These are phyloP conservation scores for Tiliqua scincoides DNA, from an alignment of 2,113 vertebrate genomes.

Conservation along the genomic window DNA sequence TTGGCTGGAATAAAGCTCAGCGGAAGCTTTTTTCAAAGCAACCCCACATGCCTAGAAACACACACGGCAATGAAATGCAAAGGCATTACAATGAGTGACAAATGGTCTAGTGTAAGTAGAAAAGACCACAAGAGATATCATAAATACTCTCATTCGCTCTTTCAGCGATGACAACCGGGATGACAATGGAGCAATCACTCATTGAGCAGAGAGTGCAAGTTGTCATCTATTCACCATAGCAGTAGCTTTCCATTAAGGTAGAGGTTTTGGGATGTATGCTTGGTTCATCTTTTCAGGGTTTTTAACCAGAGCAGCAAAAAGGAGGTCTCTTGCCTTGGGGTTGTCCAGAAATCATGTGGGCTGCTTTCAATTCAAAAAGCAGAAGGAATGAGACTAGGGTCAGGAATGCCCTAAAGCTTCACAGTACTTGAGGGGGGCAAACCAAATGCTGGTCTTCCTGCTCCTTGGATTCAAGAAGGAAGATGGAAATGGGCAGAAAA, in stretches of 20 bases:
- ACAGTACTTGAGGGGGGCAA: too few species aligned
- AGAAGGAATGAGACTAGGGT: background rate
- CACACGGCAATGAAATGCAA: background rate
- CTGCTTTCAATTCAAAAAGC: background rate
- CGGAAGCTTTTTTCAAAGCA: background rate
- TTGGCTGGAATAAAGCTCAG: background rate
- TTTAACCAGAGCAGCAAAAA: background rate
- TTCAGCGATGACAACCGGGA: rapidly evolving
- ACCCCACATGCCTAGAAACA: background rate
- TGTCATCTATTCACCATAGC: background rate
- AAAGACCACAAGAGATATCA: slow-evolving; percentile 1
- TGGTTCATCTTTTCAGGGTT: background rate
- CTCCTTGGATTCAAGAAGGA: too few species aligned
- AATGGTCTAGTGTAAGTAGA: background rate
- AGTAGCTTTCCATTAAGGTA: background rate
- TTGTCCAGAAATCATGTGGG: background rate
- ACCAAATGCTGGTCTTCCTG: too few species aligned
- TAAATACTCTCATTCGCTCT: background rate
- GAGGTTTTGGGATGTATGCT: background rate
- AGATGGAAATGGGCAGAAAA: too few species aligned
- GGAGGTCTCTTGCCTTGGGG: background rate
- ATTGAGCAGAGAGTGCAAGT: rapidly evolving
- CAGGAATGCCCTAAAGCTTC: too few species aligned
- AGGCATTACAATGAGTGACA: slow-evolving; percentile 20
- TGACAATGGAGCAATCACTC: background rate